These are phyloP conservation scores for Drosophila neutralis DNA, from an alignment of 2,888 invertebrate genomes.

Conservation along the genomic window DNA sequence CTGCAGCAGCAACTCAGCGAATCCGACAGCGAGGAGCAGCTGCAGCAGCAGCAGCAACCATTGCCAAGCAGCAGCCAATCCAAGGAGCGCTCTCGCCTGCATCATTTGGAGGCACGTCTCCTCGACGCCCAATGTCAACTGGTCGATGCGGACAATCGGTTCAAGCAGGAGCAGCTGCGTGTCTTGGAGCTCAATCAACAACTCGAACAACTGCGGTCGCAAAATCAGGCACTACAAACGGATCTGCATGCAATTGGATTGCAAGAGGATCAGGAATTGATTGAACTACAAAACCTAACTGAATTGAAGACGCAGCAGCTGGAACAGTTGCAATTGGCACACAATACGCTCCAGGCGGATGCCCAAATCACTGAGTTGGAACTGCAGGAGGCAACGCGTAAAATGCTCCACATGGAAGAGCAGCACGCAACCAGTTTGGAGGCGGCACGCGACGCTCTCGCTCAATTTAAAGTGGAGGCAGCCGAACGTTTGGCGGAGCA, in stretches of 20 bases:
- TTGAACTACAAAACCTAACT: constrained; percentile 46
- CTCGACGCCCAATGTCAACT: constrained; percentile 82
- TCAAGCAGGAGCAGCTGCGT: constrained; percentile 81
- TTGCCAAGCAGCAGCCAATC: background rate
- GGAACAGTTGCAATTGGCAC: constrained; percentile 83
- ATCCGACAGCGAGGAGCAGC: constrained; percentile 83
- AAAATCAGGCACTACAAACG: constrained; percentile 76
- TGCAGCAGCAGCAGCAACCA: constrained; percentile 32
- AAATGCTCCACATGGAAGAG: constrained; percentile 78
- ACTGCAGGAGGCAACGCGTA: constrained; percentile 71
- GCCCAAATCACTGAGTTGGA: constrained; percentile 79
- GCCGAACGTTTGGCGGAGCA: constrained; percentile 72
- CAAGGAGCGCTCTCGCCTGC: constrained; percentile 77
- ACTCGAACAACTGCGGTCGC: constrained; percentile 70
- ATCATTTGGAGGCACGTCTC: constrained; percentile 84
- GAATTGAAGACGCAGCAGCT: constrained; percentile 65
- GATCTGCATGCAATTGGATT: constrained; percentile 74
- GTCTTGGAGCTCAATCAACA: constrained; percentile 76
- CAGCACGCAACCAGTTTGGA: constrained; percentile 74
- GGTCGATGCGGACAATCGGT: constrained; percentile 82
- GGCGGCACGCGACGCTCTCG: constrained; percentile 70
- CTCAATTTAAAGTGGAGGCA: constrained; percentile 65
- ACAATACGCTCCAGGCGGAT: constrained; percentile 80
- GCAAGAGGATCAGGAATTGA: constrained; percentile 57
- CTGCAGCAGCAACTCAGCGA: constrained; percentile 58